Conservation (phyloP, 2,888 invertebrate genomes). For the Epinotia nisella region DNA sequence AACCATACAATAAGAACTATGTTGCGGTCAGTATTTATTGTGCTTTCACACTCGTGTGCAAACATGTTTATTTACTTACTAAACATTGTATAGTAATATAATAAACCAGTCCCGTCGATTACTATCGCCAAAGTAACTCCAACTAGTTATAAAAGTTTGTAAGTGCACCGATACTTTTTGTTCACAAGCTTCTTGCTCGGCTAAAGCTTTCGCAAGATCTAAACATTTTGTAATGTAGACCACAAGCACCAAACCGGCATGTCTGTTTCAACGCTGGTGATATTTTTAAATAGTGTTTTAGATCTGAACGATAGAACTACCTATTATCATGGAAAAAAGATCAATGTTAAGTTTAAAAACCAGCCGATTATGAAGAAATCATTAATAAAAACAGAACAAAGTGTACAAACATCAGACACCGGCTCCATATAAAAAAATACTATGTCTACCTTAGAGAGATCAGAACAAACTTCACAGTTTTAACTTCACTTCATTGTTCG, state of each 20-base stretch:
- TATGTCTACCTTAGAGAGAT: conserved; percentile 28
- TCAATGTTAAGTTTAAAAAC: conserved; percentile 3
- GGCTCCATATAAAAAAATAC: conserved; percentile 28
- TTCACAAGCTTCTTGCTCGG: neutral
- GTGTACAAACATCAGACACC: conserved; percentile 14
- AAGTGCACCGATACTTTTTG: neutral
- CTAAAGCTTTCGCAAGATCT: neutral
- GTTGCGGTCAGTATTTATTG: neutral
- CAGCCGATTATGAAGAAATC: neutral
- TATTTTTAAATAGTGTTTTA: neutral
- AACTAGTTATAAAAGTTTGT: conserved; percentile 8
- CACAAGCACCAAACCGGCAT: neutral
- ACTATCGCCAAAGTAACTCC: conserved; percentile 2
- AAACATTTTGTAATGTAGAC: neutral
- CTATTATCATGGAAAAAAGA: neutral
- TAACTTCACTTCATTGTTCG: conserved; percentile 54
- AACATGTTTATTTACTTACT: conserved; percentile 5
- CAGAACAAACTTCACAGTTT: conserved; percentile 67
- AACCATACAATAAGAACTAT: neutral
- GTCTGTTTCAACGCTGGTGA: neutral
- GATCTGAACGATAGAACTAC: neutral
- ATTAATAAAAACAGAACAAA: conserved; percentile 2
- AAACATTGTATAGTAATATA: neutral
- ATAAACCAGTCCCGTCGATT: conserved; percentile 4
- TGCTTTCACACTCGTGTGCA: conserved; percentile 2